Evolutionary conservation across 2,797 vertebrate genomes (phyloP).

Genomic region (Tenualosa ilisha): DNA sequence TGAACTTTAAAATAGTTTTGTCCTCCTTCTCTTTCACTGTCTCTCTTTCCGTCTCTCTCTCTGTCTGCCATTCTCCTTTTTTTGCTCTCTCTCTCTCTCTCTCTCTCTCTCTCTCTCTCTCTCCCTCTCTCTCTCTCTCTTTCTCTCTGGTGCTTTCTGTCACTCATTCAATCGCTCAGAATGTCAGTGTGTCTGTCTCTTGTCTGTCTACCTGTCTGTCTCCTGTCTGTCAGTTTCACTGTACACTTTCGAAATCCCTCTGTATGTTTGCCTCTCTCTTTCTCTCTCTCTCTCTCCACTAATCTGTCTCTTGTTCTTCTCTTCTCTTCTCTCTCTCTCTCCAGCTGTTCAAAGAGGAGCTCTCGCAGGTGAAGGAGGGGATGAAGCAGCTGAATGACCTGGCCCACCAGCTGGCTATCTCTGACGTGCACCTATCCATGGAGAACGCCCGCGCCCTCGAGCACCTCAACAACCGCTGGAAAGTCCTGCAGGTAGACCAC

Average conservation of each 20-base stretch:
- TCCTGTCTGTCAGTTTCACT: neutral
- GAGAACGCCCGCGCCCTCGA: slow-evolving; percentile 90
- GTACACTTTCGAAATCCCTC: neutral
- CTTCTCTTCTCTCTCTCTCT: slow-evolving; percentile 25
- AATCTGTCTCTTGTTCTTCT: neutral
- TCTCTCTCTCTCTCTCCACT: too few species aligned
- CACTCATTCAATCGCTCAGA: neutral
- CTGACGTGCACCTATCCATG: slow-evolving; percentile 95
- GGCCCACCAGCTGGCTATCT: slow-evolving; percentile 94
- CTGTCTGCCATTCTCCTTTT: neutral
- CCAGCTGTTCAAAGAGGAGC: slow-evolving; percentile 94
- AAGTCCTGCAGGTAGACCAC: slow-evolving; percentile 88
- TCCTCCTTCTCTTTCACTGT: neutral
- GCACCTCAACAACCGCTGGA: slow-evolving; percentile 94
- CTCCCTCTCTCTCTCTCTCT: neutral
- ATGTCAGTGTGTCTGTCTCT: neutral
- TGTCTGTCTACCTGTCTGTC: neutral
- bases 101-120: neutral
- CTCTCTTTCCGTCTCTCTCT: neutral
- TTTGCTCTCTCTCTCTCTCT: too few species aligned
- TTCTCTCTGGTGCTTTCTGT: neutral
- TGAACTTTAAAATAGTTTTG: neutral
- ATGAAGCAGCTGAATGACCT: slow-evolving; percentile 94
- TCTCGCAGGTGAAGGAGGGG: slow-evolving; percentile 90
- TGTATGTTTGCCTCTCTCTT: neutral